phyloP scores from a whole-genome alignment of 2,888 invertebrate genomes.

The Eurytoma californica region DNA sequence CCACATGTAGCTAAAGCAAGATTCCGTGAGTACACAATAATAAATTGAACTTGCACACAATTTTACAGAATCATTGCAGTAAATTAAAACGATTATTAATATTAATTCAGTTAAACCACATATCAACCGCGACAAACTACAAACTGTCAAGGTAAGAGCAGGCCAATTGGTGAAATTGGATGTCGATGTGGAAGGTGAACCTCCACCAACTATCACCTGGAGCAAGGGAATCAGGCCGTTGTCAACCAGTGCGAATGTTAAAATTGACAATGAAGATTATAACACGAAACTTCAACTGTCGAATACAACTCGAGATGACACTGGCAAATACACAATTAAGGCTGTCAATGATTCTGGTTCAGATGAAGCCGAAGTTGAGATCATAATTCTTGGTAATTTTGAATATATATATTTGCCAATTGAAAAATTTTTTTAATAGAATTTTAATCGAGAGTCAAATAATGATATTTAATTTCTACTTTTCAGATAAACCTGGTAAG shows the following conservation, averaged over 20 bases:
- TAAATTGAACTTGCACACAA: neutral
- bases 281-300: conserved; percentile 89
- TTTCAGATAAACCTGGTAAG: conserved; percentile 86
- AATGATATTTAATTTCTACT: conserved; percentile 1
- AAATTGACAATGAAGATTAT: conserved; percentile 93
- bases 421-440: neutral
- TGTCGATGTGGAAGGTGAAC: conserved; percentile 97
- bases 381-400: conserved; percentile 84
- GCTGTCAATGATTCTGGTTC: conserved; percentile 95
- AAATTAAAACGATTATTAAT: neutral
- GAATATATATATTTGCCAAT: conserved; percentile 59
- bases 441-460: neutral
- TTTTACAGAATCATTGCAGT: neutral
- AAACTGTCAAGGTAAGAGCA: conserved; percentile 90
- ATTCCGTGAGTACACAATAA: conserved; percentile 82
- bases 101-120: conserved; percentile 88
- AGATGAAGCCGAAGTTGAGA: conserved; percentile 95
- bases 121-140: conserved; percentile 96
- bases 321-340: conserved; percentile 92
- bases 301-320: conserved; percentile 88
- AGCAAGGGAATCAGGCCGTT: conserved; percentile 82
- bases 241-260: conserved; percentile 81
- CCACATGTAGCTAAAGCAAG: conserved; percentile 92
- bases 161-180: conserved; percentile 93
- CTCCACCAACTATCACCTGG: conserved; percentile 94